phyloP scores from a whole-genome alignment of 1,140 invertebrate genomes.

The Pissodes strobi region DNA sequence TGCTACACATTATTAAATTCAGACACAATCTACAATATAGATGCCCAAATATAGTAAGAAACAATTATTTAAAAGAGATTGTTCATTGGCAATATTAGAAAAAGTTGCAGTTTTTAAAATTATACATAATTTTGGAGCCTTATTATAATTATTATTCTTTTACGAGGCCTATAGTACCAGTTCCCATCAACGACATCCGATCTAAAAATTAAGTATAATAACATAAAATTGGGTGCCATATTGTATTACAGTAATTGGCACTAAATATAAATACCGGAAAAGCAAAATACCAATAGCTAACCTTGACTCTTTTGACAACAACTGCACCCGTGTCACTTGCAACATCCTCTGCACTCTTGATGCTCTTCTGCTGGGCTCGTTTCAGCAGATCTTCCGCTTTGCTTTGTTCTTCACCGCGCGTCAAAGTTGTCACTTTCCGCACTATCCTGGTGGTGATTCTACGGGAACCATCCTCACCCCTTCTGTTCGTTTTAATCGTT shows the following conservation, averaged over 20 bases:
- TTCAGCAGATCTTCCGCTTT: conserved; percentile 71
- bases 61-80: too few species aligned
- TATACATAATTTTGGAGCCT: too few species aligned
- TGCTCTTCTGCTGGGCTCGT: conserved; percentile 58
- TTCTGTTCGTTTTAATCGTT: conserved; percentile 77
- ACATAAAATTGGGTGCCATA: too few species aligned
- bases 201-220: too few species aligned
- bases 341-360: conserved; percentile 58
- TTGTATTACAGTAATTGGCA: neutral
- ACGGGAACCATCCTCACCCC: conserved; percentile 72
- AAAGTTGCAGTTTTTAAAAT: too few species aligned
- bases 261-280: neutral
- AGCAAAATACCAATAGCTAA: conserved; percentile 43
- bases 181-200: too few species aligned
- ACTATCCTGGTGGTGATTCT: conserved; percentile 85
- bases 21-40: too few species aligned
- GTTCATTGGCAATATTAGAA: too few species aligned
- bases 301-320: conserved; percentile 64
- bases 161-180: too few species aligned
- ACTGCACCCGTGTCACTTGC: conserved; percentile 59
- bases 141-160: too few species aligned
- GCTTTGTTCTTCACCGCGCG: conserved; percentile 81
- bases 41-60: too few species aligned
- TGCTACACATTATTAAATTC: too few species aligned
- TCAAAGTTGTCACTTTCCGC: conserved; percentile 87